Conservation (phyloP, 2,888 invertebrate species). For the Stenchaetothrips biformis region DNA sequence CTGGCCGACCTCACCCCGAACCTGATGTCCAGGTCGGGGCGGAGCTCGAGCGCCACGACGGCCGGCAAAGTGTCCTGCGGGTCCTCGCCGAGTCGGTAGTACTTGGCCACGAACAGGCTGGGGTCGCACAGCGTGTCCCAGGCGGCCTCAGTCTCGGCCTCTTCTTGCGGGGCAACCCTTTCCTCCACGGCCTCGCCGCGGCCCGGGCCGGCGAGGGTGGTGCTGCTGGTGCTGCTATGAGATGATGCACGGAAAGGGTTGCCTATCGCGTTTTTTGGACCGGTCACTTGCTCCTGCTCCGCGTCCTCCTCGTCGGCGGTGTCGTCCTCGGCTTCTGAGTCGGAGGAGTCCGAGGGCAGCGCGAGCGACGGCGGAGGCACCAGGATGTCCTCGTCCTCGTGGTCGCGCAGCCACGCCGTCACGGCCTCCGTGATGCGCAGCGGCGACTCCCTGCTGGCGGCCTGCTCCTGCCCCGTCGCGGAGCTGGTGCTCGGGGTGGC, state of each 20-base stretch:
- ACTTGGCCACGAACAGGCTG: constrained; percentile 16
- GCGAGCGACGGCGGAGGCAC: not conserved
- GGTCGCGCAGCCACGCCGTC: constrained; percentile 12
- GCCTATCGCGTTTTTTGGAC: constrained; percentile 45
- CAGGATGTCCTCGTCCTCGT: not conserved
- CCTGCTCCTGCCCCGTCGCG: not conserved
- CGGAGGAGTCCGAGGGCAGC: not conserved
- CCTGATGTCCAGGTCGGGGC: constrained; percentile 8
- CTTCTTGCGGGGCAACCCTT: constrained; percentile 5
- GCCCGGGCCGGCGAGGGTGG: not conserved
- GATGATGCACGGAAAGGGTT: constrained; percentile 41
- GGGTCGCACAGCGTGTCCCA: constrained; percentile 14
- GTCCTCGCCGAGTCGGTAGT: constrained; percentile 2
- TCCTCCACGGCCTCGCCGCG: constrained; percentile 13
- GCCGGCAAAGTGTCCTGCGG: not conserved
- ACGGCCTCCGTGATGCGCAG: constrained; percentile 17
- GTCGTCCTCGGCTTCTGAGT: not conserved
- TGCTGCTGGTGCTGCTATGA: constrained; percentile 36
- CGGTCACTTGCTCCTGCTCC: constrained; percentile 38
- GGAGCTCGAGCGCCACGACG: constrained; percentile 17
- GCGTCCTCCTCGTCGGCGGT: constrained; percentile 33
- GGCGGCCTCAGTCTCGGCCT: not conserved
- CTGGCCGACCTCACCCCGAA: not conserved
- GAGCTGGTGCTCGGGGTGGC: not conserved
- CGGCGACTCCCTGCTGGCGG: not conserved